Conservation (phyloP, 2,113 vertebrate species). For the Phocoena sinus region DNA sequence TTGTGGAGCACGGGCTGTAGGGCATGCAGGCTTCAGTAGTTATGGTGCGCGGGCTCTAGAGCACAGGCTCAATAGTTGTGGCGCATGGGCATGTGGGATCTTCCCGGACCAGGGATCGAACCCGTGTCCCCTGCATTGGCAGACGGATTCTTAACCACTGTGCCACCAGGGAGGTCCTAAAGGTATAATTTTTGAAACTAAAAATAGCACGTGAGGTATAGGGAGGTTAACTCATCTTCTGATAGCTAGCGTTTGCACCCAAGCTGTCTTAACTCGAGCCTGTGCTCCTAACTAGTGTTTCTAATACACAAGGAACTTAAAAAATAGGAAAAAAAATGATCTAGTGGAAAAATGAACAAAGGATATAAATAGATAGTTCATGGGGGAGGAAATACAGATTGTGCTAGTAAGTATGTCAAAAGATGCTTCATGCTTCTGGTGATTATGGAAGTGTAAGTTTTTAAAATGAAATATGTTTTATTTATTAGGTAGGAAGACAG, state of each 20-base stretch:
- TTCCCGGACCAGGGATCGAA: too few relatives aligned
- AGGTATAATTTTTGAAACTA: neutral
- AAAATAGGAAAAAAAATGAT: neutral
- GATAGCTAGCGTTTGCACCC: neutral
- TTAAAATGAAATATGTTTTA: neutral
- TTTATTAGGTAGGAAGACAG: neutral
- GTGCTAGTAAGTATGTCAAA: neutral
- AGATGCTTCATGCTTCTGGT: neutral
- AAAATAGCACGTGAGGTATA: neutral
- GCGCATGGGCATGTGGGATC: too few relatives aligned
- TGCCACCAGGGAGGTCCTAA: neutral
- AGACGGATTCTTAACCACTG: too few relatives aligned
- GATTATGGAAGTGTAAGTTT: neutral
- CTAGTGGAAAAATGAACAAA: neutral
- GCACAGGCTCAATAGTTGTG: too few relatives aligned
- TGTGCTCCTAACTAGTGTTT: neutral
- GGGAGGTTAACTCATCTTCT: neutral
- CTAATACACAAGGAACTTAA: neutral
- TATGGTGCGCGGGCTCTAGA: too few relatives aligned
- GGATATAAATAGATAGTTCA: neutral
- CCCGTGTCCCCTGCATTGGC: too few relatives aligned
- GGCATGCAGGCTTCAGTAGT: too few relatives aligned
- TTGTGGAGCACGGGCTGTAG: too few relatives aligned
- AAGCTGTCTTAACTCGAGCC: neutral
- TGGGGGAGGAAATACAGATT: neutral